phyloP scores from a whole-genome alignment of 2,888 invertebrate genomes.

The Sepioteuthis lessoniana region DNA sequence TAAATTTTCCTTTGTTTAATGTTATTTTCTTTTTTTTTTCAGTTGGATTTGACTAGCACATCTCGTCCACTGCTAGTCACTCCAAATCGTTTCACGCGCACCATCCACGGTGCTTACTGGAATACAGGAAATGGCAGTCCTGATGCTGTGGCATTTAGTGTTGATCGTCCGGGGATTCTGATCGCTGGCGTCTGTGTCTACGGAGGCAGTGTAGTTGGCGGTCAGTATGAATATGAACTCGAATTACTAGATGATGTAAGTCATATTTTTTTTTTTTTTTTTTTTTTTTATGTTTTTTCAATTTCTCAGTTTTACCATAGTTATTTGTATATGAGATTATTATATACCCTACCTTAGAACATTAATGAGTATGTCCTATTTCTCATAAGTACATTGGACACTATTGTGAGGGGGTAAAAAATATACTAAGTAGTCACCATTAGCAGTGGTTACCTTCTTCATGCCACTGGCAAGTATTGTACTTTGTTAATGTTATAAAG shows the following conservation, averaged over 20 bases:
- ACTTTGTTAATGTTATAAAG: too few species aligned
- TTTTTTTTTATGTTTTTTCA: background rate
- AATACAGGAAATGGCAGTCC: conserved; percentile 97
- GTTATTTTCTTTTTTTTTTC: conserved; percentile 50
- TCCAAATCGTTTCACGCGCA: conserved; percentile 91
- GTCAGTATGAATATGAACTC: conserved; percentile 91
- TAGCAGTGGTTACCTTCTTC: too few species aligned
- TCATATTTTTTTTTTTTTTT: background rate
- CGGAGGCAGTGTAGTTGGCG: conserved; percentile 82
- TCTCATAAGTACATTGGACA: too few species aligned
- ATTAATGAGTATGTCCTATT: too few species aligned
- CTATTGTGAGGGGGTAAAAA: too few species aligned
- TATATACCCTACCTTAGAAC: too few species aligned
- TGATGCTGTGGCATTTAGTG: conserved; percentile 95
- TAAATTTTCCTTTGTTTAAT: too few species aligned
- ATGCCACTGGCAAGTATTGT: too few species aligned
- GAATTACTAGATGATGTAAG: conserved; percentile 82
- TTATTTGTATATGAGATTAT: too few species aligned
- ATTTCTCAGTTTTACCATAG: background rate
- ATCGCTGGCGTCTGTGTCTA: conserved; percentile 93
- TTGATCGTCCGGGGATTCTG: conserved; percentile 90
- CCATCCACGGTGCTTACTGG: conserved; percentile 93
- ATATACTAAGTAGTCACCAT: too few species aligned
- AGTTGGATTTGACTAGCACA: conserved; percentile 83
- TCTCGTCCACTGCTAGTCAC: conserved; percentile 88